A percentile compares a stretch with the other conserved stretches of the same genome.
Conservation (phyloP, 2,888 invertebrate species). For the Mellilla xanthometata region DNA sequence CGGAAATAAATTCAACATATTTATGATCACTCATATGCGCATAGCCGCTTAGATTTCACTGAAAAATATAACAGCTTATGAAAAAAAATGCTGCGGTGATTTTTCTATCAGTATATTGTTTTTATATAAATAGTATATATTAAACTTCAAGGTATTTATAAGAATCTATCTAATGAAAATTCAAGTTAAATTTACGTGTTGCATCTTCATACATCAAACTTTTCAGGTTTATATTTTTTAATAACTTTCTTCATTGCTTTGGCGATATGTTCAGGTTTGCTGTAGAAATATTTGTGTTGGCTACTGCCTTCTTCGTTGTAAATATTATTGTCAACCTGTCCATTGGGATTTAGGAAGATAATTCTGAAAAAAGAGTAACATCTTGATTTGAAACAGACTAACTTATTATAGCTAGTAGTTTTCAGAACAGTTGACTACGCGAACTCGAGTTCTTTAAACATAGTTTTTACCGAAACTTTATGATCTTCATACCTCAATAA, state of each 20-base stretch:
- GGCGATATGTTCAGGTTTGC: constrained; percentile 73
- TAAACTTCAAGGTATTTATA: not conserved
- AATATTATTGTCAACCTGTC: constrained; percentile 77
- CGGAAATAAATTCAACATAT: not conserved
- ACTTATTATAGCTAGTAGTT: too few relatives aligned
- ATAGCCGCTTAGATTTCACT: not conserved
- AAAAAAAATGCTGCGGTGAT: too few relatives aligned
- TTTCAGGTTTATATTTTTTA: constrained; percentile 57
- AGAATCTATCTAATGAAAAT: too few relatives aligned
- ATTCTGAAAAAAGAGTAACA: constrained; percentile 67
- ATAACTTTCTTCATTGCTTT: constrained; percentile 75
- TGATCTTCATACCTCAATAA: too few relatives aligned
- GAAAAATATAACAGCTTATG: not conserved
- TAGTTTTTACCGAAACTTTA: too few relatives aligned
- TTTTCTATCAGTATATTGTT: too few relatives aligned
- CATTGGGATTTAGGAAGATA: constrained; percentile 83
- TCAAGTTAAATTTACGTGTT: constrained; percentile 17
- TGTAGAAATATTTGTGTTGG: constrained; percentile 83
- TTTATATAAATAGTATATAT: too few relatives aligned
- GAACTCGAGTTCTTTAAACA: too few relatives aligned
- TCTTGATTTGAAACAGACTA: too few relatives aligned
- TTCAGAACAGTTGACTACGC: too few relatives aligned
- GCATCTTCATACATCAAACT: constrained; percentile 55
- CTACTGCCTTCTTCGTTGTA: constrained; percentile 82
- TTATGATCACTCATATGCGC: not conserved